Evolutionary conservation across 2,113 vertebrate genomes (phyloP).

Genomic region (Lanius ludovicianus): DNA sequence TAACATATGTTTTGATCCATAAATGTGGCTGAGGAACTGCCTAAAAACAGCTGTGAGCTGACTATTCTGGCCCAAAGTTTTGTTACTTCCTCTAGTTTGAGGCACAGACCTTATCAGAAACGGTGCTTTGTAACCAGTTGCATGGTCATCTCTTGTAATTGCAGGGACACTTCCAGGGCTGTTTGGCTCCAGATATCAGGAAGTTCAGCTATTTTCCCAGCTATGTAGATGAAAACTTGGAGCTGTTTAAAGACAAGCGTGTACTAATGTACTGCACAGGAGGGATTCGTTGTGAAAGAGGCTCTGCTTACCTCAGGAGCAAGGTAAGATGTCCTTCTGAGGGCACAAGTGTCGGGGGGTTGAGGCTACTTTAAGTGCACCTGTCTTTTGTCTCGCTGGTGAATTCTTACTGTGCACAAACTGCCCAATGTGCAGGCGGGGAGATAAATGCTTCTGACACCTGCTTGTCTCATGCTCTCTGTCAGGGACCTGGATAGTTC

Average conservation of each 20-base stretch:
- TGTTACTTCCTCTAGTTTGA: background rate
- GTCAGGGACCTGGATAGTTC: background rate
- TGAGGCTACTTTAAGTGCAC: background rate
- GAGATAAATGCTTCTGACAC: background rate
- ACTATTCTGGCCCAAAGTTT: background rate
- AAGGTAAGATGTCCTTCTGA: constrained; percentile 76
- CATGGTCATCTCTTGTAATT: background rate
- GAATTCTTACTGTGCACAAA: background rate
- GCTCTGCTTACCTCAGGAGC: constrained; percentile 91
- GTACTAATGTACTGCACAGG: constrained; percentile 98
- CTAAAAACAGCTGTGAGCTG: background rate
- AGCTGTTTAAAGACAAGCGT: constrained; percentile 88
- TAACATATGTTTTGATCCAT: background rate
- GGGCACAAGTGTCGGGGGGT: background rate
- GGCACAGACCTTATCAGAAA: background rate
- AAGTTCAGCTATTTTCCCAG: constrained; percentile 99
- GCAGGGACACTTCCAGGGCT: constrained; percentile 89
- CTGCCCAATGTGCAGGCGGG: background rate
- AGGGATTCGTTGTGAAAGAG: constrained; percentile 94
- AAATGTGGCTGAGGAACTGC: background rate
- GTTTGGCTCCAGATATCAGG: constrained; percentile 93
- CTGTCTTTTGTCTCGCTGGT: background rate
- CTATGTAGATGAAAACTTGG: constrained; percentile 91
- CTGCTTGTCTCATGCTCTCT: background rate
- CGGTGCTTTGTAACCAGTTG: background rate